Percentiles rank a stretch among this genome's conserved stretches.
Conservation (phyloP, 53 echinoderm and acorn worm species). For the Henricia sp. region DNA sequence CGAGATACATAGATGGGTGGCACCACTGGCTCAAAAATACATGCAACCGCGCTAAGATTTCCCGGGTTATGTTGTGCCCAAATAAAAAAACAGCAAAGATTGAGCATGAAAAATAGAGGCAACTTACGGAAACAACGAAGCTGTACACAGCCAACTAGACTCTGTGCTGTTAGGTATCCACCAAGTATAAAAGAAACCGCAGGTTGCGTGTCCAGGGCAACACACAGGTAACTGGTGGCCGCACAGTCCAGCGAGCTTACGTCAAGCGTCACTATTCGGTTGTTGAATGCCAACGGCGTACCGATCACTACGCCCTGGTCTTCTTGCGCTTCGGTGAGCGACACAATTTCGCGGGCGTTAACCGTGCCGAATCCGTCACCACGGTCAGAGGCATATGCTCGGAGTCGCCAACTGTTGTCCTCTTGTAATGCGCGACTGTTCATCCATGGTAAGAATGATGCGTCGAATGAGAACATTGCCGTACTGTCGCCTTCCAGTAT, state of each 20-base stretch:
- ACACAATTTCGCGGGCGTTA: neutral
- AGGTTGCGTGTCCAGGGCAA: constrained; percentile 17
- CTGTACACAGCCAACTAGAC: constrained; percentile 31
- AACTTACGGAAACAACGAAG: constrained; percentile 34
- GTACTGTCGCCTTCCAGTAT: constrained; percentile 35
- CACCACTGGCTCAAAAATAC: no score
- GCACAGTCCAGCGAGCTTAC: constrained; percentile 21
- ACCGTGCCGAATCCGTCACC: neutral
- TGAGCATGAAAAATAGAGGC: no score
- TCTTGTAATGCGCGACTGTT: constrained; percentile 52
- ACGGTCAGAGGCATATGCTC: constrained; percentile 17
- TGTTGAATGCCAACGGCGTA: constrained; percentile 46
- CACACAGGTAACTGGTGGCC: constrained; percentile 53
- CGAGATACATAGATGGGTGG: no score
- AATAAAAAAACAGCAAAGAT: neutral
- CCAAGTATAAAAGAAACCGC: constrained; percentile 28
- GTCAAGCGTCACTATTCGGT: constrained; percentile 31
- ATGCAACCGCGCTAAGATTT: no score
- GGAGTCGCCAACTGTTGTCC: constrained; percentile 57
- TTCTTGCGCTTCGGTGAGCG: constrained; percentile 39
- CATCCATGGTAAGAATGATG: constrained; percentile 37
- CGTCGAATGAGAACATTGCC: constrained; percentile 34
- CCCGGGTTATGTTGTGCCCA: no score
- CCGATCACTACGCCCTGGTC: constrained; percentile 34
- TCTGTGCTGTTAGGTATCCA: constrained; percentile 24